These are phyloP conservation scores for Rhinopomastus cyanomelas DNA, from an alignment of 2,113 vertebrate genomes.

Conservation along the genomic window DNA sequence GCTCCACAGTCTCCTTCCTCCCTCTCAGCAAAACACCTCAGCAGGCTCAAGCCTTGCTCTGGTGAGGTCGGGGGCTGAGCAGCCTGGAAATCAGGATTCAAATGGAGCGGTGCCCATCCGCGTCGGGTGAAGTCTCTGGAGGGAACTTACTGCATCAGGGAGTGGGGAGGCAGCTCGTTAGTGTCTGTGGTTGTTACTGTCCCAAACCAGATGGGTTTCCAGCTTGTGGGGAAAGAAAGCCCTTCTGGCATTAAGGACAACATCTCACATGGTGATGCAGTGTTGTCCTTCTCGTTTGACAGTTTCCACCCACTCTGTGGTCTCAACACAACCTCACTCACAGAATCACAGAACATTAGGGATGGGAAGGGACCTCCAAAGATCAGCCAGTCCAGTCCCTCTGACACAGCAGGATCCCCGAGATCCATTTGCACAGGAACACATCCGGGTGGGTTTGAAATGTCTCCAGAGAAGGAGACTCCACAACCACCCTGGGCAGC, in stretches of 20 bases:
- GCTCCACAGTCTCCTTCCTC: neutral
- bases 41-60: neutral
- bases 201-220: conserved; percentile 17
- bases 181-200: conserved; percentile 27
- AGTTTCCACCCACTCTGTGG: neutral
- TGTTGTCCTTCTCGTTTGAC: fast-evolving
- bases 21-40: neutral
- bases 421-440: too few species aligned
- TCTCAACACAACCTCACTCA: too few species aligned
- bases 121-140: conserved; percentile 9
- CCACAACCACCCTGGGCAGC: too few species aligned
- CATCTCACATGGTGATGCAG: fast-evolving
- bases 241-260: neutral
- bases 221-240: too few species aligned
- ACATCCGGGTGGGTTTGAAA: too few species aligned
- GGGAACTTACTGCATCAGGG: conserved; percentile 48
- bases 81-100: neutral
- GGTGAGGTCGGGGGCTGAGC: conserved; percentile 9
- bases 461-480: too few species aligned
- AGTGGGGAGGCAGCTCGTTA: conserved; percentile 45
- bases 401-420: too few species aligned
- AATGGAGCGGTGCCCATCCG: neutral
- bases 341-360: too few species aligned
- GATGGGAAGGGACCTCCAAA: too few species aligned
- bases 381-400: too few species aligned